Evolutionary conservation across 2,113 vertebrate species (phyloP).

Genomic region (Hiodon alosoides): DNA sequence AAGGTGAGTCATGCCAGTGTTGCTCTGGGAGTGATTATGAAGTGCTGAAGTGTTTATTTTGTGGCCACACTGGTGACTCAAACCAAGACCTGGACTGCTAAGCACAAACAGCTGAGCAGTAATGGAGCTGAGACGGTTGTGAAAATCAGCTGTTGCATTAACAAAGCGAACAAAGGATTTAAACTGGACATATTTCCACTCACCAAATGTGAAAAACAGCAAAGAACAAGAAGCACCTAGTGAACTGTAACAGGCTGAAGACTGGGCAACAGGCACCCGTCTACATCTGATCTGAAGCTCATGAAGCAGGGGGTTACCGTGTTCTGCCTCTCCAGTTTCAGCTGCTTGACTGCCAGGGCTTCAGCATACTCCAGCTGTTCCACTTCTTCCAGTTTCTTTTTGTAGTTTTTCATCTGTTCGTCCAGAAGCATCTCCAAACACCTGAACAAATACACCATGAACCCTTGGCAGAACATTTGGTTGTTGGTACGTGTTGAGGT

Average conservation of each 20-base stretch:
- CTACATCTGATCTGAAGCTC: background rate
- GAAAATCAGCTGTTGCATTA: too few relatives aligned
- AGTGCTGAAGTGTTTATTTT: too few relatives aligned
- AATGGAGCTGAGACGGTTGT: too few relatives aligned
- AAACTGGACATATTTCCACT: too few relatives aligned
- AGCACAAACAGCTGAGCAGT: too few relatives aligned
- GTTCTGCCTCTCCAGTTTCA: slow-evolving; percentile 76
- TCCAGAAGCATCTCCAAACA: slow-evolving; percentile 89
- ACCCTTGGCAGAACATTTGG: background rate
- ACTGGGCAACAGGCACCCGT: background rate
- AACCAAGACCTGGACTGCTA: too few relatives aligned
- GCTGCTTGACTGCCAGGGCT: slow-evolving; percentile 72
- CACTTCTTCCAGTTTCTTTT: slow-evolving; percentile 89
- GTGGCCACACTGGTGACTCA: too few relatives aligned
- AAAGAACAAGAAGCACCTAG: too few relatives aligned
- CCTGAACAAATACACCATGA: slow-evolving; percentile 31
- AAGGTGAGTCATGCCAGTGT: too few relatives aligned
- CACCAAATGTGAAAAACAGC: too few relatives aligned
- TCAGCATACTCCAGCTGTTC: slow-evolving; percentile 82
- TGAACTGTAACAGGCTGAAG: background rate
- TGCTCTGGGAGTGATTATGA: too few relatives aligned
- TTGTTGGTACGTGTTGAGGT: background rate
- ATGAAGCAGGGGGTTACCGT: slow-evolving; percentile 55
- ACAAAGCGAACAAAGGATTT: too few relatives aligned
- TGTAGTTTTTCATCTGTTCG: slow-evolving; percentile 87